Evolutionary conservation across 2,888 invertebrate species (phyloP).

Genomic region (Dynastes maya): DNA sequence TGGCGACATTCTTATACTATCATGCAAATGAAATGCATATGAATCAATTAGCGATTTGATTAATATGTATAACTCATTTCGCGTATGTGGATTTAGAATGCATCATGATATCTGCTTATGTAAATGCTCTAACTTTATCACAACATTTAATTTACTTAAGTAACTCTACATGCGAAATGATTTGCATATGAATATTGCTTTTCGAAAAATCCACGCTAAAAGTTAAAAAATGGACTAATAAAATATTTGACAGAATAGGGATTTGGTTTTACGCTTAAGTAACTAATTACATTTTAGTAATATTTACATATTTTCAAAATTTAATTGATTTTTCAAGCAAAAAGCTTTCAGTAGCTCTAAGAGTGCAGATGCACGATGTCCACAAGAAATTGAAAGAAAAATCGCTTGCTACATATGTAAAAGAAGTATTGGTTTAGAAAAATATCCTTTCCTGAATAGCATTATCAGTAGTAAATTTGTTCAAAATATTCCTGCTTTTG

Average conservation of each 20-base stretch:
- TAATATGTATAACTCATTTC: slow-evolving; percentile 50
- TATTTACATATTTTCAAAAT: too few relatives aligned
- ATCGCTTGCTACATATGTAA: too few relatives aligned
- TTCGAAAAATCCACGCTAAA: not conserved
- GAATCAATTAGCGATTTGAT: slow-evolving; percentile 48
- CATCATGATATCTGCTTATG: slow-evolving; percentile 28
- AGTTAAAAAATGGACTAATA: not conserved
- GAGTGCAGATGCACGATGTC: too few relatives aligned
- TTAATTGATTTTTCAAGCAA: too few relatives aligned
- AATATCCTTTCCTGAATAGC: too few relatives aligned
- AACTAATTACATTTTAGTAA: too few relatives aligned
- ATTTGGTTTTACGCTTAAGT: too few relatives aligned
- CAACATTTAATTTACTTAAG: slow-evolving; percentile 19
- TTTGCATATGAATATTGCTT: slow-evolving; percentile 22
- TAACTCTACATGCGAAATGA: slow-evolving; percentile 12
- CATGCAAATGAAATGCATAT: slow-evolving; percentile 52
- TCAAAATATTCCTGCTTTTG: too few relatives aligned
- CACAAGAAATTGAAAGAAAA: too few relatives aligned
- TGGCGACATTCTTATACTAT: slow-evolving; percentile 35
- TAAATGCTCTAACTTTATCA: slow-evolving; percentile 22
- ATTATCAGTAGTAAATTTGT: too few relatives aligned
- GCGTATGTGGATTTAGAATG: slow-evolving; percentile 35
- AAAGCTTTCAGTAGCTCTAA: too few relatives aligned
- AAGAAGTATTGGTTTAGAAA: too few relatives aligned
- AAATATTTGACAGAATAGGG: not conserved